phyloP scores from a whole-genome alignment of 2,888 invertebrate species.

The Euproctis similis region DNA sequence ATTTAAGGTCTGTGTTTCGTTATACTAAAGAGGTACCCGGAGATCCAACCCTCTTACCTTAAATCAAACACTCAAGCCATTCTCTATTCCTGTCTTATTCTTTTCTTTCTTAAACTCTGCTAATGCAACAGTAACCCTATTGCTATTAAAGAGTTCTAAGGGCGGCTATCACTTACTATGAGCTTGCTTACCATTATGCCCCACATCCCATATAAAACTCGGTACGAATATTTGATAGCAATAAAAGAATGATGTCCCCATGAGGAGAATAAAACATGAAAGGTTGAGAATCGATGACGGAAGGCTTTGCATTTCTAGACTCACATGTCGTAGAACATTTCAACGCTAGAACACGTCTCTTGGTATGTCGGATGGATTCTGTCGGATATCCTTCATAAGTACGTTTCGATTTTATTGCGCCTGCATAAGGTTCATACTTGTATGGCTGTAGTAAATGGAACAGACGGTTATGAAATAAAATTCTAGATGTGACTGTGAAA shows the following conservation, averaged over 20 bases:
- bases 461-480: conserved; percentile 4
- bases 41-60: too few species aligned
- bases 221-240: too few species aligned
- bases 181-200: too few species aligned
- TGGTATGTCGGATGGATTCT: conserved; percentile 12
- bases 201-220: too few species aligned
- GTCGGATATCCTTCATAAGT: conserved; percentile 11
- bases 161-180: too few species aligned
- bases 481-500: conserved; percentile 12
- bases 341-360: conserved; percentile 8
- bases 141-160: too few species aligned
- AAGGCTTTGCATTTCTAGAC: conserved; percentile 14
- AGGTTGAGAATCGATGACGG: conserved; percentile 6
- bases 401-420: conserved; percentile 19
- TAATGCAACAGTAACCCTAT: too few species aligned
- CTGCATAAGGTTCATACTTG: conserved; percentile 22
- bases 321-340: conserved; percentile 18
- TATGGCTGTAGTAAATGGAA: conserved; percentile 17
- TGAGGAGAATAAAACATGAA: background rate
- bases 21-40: too few species aligned
- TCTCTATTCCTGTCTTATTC: too few species aligned
- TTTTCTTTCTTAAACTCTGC: too few species aligned
- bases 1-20: too few species aligned
- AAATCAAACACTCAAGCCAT: too few species aligned
- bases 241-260: background rate